Percentiles rank a stretch among this genome's conserved stretches.
phyloP scores from a whole-genome alignment of 2,113 vertebrate species.

The Podarcis raffonei region DNA sequence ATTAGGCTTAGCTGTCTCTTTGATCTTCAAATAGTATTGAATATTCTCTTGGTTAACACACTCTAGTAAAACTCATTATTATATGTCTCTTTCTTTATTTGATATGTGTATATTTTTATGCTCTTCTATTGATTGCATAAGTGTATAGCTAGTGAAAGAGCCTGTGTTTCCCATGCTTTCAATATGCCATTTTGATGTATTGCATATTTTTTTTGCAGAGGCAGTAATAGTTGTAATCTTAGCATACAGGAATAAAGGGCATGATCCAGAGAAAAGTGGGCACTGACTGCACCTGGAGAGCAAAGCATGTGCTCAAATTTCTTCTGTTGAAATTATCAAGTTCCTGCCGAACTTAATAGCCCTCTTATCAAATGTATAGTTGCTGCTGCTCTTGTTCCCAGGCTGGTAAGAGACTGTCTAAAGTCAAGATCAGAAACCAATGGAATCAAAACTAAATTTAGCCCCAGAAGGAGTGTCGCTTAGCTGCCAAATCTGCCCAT shows the following conservation, averaged over 20 bases:
- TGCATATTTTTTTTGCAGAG: neutral
- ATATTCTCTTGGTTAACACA: slow-evolving; percentile 2
- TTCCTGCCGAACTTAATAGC: neutral
- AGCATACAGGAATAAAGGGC: neutral
- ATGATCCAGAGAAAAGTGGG: neutral
- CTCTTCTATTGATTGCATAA: neutral
- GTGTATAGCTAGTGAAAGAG: neutral
- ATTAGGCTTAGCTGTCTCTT: slow-evolving; percentile 32
- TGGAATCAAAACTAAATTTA: neutral
- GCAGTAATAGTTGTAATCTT: neutral
- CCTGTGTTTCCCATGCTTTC: slow-evolving; percentile 18
- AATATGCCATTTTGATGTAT: neutral
- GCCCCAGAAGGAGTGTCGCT: no score
- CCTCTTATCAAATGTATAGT: neutral
- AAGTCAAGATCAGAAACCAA: neutral
- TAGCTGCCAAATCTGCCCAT: neutral
- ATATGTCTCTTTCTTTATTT: neutral
- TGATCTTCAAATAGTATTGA: neutral
- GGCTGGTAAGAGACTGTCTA: neutral
- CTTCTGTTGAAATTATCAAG: neutral
- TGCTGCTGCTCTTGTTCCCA: neutral
- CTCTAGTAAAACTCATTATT: neutral
- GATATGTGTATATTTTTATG: neutral
- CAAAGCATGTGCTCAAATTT: neutral
- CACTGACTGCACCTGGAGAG: neutral